Evolutionary conservation across 2,113 vertebrate species (phyloP), one percentile per base, ranked within the genome.

Genomic region (Sterna hirundo): DNA sequence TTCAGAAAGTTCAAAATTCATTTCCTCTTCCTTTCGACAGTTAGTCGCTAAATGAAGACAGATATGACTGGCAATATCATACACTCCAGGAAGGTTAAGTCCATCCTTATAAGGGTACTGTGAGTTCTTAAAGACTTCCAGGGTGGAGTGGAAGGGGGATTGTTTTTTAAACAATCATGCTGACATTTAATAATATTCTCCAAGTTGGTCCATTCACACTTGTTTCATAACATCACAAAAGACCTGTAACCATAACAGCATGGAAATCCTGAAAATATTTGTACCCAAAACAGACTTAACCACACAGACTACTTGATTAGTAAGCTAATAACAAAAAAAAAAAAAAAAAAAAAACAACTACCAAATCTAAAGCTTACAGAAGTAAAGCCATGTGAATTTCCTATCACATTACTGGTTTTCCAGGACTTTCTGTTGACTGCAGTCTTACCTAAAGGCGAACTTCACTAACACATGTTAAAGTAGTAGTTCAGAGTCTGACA

Each of bases 211-310:
- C 57, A 83, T 55, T 85, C 3, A 0, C 30, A 27, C 23, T 47
- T 51, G 30, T 52, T 95, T 95, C 47, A 23, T 60, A 89, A 78
- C 14, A 60, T 42, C n/a, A 87, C 57, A 75, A 54, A 94, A 85
- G 38, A 55, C 18, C 36, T 64, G 47, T 83, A 95, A 91, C 70
- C 66, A 87, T 40, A 93, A 95, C 70, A 90, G 61, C 82, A 44
- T 0, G 0, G 36, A 94, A 95, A 83, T 65, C 49, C 87, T 71
- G 49, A 76, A 87, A 78, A 87, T 70, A 95, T 38, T 19, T 81
- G 69, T 54, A 86, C 55, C 47, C 15, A 78, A 71, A 91, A 76
- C 36, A 91, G 87, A 71, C 25, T 51, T 68, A 42, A 82, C 55
- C 52, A 64, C 34, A 51, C 22, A 84, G 32, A 68, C 57, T 84